Evolutionary conservation across 2,797 vertebrate species (phyloP).

Genomic region (Selene dorsalis): DNA sequence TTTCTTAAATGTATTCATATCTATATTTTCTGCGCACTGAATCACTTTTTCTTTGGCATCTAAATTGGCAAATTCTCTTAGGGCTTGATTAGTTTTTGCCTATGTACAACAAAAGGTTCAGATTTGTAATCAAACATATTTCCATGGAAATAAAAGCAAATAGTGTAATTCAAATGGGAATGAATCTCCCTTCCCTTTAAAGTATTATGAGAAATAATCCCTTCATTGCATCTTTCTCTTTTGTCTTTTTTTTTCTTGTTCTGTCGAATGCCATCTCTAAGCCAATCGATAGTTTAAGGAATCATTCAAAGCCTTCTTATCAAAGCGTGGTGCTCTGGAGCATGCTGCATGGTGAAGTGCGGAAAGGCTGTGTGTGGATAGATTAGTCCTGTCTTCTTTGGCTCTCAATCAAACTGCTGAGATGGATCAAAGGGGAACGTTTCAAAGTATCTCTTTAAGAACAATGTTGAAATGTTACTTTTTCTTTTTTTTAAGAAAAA

Average conservation of each 20-base stretch:
- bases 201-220: conserved; percentile 59
- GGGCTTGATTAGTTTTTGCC: conserved; percentile 16
- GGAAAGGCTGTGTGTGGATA: conserved; percentile 42
- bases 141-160: conserved; percentile 9
- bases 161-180: conserved; percentile 30
- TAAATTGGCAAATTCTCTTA: conserved; percentile 7
- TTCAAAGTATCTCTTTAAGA: conserved; percentile 63
- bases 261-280: conserved; percentile 65
- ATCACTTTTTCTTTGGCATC: background rate
- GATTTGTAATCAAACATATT: conserved; percentile 5
- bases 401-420: conserved; percentile 69
- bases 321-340: conserved; percentile 75
- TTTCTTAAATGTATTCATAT: conserved; percentile 41
- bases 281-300: conserved; percentile 77
- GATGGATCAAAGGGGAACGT: conserved; percentile 71
- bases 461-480: conserved; percentile 10
- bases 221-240: conserved; percentile 48
- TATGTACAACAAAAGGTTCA: background rate
- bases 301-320: conserved; percentile 80
- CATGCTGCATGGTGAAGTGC: conserved; percentile 23
- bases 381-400: conserved; percentile 73
- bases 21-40: conserved; percentile 22
- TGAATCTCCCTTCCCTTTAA: conserved; percentile 49
- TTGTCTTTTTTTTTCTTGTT: conserved; percentile 46
- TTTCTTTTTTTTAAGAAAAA: conserved; percentile 3